A percentile compares a stretch with the other conserved stretches of the same genome.
phyloP scores from a whole-genome alignment of 1,140 invertebrate genomes.

The Meteorus sp. region DNA sequence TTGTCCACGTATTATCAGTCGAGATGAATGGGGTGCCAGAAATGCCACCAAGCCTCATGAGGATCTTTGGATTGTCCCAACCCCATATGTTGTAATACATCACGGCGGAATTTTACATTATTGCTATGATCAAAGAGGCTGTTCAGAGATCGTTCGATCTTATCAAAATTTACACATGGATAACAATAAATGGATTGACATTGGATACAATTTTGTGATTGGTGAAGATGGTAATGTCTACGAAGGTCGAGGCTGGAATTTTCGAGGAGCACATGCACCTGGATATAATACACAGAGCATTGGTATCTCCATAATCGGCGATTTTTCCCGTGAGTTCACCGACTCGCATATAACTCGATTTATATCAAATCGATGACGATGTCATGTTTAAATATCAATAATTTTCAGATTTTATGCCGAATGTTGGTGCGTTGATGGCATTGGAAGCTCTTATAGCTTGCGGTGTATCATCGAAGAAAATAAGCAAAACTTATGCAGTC shows the following conservation, averaged over 20 bases:
- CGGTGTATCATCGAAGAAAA: conserved; percentile 50
- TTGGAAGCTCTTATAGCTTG: conserved; percentile 53
- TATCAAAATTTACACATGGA: conserved; percentile 64
- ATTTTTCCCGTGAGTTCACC: conserved; percentile 40
- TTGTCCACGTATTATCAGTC: conserved; percentile 48
- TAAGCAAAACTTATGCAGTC: conserved; percentile 50
- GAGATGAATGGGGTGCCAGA: conserved; percentile 66
- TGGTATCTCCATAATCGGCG: conserved; percentile 67
- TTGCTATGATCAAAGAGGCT: conserved; percentile 47
- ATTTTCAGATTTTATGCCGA: conserved; percentile 57
- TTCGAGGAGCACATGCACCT: conserved; percentile 67
- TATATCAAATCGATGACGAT: too few relatives aligned
- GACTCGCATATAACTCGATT: too few relatives aligned
- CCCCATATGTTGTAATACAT: conserved; percentile 46
- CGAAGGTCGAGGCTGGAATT: conserved; percentile 74
- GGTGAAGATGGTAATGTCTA: conserved; percentile 69
- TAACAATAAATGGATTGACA: conserved; percentile 68
- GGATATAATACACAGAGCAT: conserved; percentile 69
- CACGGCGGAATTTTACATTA: conserved; percentile 39
- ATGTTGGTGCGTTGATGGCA: conserved; percentile 48
- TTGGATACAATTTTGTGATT: conserved; percentile 67
- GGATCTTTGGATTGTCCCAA: conserved; percentile 25
- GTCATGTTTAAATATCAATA: background rate
- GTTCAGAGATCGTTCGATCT: conserved; percentile 49
- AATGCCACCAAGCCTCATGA: conserved; percentile 49